Base-by-base conservation (phyloP, 1,140 invertebrate genomes). In the Argopecten irradians region DNA sequence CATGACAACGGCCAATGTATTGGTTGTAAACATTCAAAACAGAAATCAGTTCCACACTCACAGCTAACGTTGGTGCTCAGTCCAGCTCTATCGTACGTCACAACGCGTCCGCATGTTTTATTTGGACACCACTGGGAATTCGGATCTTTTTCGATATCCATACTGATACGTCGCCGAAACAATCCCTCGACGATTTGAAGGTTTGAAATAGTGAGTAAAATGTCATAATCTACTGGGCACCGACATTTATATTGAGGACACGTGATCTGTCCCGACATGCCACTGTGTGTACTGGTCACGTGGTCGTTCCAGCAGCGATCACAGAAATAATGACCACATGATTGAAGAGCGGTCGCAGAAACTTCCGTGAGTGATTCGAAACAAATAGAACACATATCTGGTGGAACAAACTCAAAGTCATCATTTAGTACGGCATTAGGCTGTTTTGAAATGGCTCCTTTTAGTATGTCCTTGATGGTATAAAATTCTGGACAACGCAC, bases 271-370 rank as follows among this genome's bases (percentile, higher is more conserved):
- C 28, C 14, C 13, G 82, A 87, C 0, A 89, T 89, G 2, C 86
- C 83, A 32, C 34, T 34, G 11, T 89, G 84, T 83, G 86, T 41
- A 1, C 86, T 83, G 28, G 71, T 36, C 22, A 92, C 55, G 86
- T 94, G 92, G 2, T 88, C 84, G 39, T 85, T 86, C 93, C 92
- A 94, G 85, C 93, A 94, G 0, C n/a, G 39, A 86, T 92, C 88
- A 89, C 93, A 94, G 84, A 94, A 93, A 90, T 90, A 91, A 84
- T 94, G 93, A 34, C 90, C 88, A 84, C 93, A 94, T 22, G 86
- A 32, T 14, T 82, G 84, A 32, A 94, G 86, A 32, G 90, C 88
- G 19, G 92, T 92, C 7, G 88, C 92, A 2, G 85, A 71, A 5
- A 82, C 85, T 0, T 71, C 84, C 1, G 85, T n/a, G 71, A 91